Evolutionary conservation across 2,113 vertebrate species (phyloP).

Genomic region (Proteles cristata): DNA sequence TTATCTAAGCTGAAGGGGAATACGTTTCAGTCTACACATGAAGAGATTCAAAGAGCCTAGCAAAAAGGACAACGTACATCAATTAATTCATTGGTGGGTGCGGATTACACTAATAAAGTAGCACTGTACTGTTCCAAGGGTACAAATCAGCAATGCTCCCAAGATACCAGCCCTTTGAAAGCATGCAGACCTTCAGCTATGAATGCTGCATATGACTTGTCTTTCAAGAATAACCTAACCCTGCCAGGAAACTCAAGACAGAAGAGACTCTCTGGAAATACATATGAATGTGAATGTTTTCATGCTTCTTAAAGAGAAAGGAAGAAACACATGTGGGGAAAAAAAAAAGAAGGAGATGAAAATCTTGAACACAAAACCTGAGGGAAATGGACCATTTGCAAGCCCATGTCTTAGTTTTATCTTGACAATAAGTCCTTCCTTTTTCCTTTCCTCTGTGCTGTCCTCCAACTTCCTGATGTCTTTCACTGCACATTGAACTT

Average conservation of each 20-base stretch:
- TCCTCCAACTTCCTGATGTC: neutral
- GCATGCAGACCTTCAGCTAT: neutral
- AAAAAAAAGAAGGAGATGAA: neutral
- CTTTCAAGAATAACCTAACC: neutral
- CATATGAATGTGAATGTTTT: neutral
- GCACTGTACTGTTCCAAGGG: neutral
- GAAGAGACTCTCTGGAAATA: conserved; percentile 36
- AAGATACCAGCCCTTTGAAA: neutral
- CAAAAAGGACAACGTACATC: neutral
- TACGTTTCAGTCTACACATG: neutral
- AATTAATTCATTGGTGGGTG: neutral
- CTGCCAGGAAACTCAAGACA: neutral
- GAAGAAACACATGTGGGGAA: neutral
- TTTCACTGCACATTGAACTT: neutral
- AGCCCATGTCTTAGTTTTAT: conserved; percentile 44
- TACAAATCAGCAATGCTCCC: neutral
- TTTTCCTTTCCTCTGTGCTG: neutral
- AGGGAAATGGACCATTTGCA: neutral
- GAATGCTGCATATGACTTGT: neutral
- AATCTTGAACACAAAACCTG: neutral
- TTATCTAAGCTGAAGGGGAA: neutral
- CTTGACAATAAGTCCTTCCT: conserved; percentile 30
- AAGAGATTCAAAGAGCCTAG: neutral
- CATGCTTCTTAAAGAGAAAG: neutral
- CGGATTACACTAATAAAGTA: too few species aligned